Conservation (phyloP, 2,888 invertebrate genomes). For the Drosophila glabriapex region DNA sequence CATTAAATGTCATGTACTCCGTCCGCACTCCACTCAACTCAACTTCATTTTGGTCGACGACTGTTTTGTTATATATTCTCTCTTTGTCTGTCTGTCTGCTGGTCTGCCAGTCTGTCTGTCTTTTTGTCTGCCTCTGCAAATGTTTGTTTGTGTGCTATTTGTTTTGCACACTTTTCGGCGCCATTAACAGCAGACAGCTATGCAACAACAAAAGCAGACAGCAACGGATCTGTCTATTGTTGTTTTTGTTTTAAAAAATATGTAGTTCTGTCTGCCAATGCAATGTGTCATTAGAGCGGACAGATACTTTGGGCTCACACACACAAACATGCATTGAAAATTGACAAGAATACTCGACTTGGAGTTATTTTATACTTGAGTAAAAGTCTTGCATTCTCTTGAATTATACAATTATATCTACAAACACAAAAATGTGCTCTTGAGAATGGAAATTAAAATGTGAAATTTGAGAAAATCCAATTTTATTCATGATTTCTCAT, state of each 20-base stretch:
- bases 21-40: slow-evolving; percentile 39
- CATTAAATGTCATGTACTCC: slow-evolving; percentile 69
- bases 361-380: not conserved
- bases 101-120: slow-evolving; percentile 20
- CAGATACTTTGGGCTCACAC: slow-evolving; percentile 51
- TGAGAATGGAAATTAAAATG: not conserved
- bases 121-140: slow-evolving; percentile 28
- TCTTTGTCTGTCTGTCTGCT: slow-evolving; percentile 8
- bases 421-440: not conserved
- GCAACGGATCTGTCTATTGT: slow-evolving; percentile 16
- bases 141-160: slow-evolving; percentile 38
- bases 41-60: slow-evolving; percentile 37
- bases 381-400: not conserved
- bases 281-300: slow-evolving; percentile 67
- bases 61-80: slow-evolving; percentile 17
- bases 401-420: not conserved
- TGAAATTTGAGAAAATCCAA: not conserved
- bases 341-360: not conserved
- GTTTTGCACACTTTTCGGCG: slow-evolving; percentile 71
- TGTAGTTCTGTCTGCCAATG: slow-evolving; percentile 61
- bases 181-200: slow-evolving; percentile 58
- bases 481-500: not conserved
- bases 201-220: slow-evolving; percentile 16
- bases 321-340: not conserved
- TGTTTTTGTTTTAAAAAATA: slow-evolving; percentile 61